Conservation (phyloP, 2,797 vertebrate genomes). For the Tympanoctomys barrerae region DNA sequence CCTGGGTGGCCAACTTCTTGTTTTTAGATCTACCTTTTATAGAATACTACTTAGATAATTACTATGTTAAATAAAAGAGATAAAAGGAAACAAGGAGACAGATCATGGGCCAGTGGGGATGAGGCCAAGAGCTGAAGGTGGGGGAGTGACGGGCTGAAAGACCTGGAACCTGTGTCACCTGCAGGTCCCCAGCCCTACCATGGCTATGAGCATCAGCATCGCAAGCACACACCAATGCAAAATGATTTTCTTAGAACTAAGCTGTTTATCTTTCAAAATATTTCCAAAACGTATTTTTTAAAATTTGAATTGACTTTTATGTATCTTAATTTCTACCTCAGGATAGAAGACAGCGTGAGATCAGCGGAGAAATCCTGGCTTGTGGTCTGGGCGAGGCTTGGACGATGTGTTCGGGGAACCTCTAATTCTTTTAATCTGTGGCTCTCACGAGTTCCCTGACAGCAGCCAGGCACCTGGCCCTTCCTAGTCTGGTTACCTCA, state of each 20-base stretch:
- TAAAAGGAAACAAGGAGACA: not conserved
- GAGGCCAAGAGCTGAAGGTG: not conserved
- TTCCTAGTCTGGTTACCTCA: not conserved
- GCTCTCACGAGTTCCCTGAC: not conserved
- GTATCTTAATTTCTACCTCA: constrained; percentile 15
- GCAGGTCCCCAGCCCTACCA: not conserved
- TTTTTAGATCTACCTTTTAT: constrained; percentile 24
- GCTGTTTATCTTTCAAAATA: not conserved
- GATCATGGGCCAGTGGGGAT: not conserved
- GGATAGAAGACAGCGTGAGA: not conserved
- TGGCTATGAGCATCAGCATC: too few species aligned
- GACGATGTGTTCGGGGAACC: not conserved
- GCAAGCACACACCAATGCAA: not conserved
- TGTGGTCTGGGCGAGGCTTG: not conserved
- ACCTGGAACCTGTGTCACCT: not conserved
- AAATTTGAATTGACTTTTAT: constrained; percentile 23
- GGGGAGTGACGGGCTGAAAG: not conserved
- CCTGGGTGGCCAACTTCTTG: not conserved
- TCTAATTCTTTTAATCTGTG: not conserved
- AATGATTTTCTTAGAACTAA: not conserved
- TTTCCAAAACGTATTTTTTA: constrained; percentile 1
- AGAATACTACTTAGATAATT: constrained; percentile 45
- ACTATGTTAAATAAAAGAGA: not conserved
- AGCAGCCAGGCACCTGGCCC: not conserved
- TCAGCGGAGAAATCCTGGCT: not conserved